Percentiles rank a stretch among this genome's conserved stretches.
phyloP scores from a whole-genome alignment of 1,140 invertebrate genomes.

The Penaeus indicus region DNA sequence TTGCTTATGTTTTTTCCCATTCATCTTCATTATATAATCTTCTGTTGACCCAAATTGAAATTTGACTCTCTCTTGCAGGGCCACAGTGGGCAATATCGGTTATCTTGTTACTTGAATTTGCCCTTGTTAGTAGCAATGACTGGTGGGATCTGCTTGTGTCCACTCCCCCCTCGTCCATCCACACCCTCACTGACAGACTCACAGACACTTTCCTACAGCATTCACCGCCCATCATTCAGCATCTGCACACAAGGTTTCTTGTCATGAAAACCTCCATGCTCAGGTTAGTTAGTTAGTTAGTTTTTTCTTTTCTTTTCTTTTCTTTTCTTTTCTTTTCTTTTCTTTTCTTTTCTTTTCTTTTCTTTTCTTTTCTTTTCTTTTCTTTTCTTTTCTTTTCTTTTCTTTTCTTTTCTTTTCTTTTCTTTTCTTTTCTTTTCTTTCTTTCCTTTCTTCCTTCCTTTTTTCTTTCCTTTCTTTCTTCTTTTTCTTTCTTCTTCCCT shows the following conservation, averaged over 20 bases:
- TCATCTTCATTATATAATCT: background rate
- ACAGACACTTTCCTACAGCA: slow-evolving; percentile 60
- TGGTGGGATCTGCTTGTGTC: slow-evolving; percentile 64
- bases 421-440: background rate
- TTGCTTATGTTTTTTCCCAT: background rate
- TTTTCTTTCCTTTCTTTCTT: too few relatives aligned
- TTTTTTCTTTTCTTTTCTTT: background rate
- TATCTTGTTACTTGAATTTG: slow-evolving; percentile 63
- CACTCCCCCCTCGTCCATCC: slow-evolving; percentile 53
- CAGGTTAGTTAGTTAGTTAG: slow-evolving; percentile 39
- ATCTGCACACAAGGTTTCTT: slow-evolving; percentile 59
- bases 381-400: background rate
- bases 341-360: too few relatives aligned
- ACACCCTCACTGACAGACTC: slow-evolving; percentile 58
- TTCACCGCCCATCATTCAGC: slow-evolving; percentile 47
- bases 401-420: background rate
- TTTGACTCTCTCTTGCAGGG: slow-evolving; percentile 25
- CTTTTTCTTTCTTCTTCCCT: too few relatives aligned
- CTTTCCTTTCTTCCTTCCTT: too few relatives aligned
- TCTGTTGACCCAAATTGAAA: too few relatives aligned
- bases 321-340: background rate
- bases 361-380: too few relatives aligned
- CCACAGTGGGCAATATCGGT: slow-evolving; percentile 64
- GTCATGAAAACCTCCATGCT: slow-evolving; percentile 64
- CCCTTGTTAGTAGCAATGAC: slow-evolving; percentile 62